Evolutionary conservation across 2,888 invertebrate genomes (phyloP).

Genomic region (Limnephilus rhombicus): DNA sequence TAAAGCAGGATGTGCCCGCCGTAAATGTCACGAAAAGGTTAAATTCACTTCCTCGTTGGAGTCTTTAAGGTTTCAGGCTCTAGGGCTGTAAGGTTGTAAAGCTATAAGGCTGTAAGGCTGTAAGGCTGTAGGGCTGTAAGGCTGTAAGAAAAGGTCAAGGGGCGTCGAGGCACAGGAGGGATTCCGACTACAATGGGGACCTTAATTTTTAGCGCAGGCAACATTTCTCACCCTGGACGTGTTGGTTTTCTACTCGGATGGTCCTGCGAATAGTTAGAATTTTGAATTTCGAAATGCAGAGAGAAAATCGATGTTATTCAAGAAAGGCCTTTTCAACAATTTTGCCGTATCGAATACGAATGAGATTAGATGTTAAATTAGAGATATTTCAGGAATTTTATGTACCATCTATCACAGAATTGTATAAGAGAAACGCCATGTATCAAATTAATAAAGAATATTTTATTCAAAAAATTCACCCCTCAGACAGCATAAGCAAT

Average conservation of each 20-base stretch:
- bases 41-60: constrained; percentile 12
- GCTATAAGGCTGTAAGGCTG: no score
- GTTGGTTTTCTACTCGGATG: neutral
- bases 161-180: neutral
- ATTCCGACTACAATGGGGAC: constrained; percentile 6
- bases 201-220: constrained; percentile 8
- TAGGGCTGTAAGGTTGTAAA: no score
- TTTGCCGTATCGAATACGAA: neutral
- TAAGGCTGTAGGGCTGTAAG: neutral
- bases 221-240: neutral
- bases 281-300: neutral
- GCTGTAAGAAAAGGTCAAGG: constrained; percentile 11
- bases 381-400: no score
- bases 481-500: no score
- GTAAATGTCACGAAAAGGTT: constrained; percentile 31
- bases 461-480: no score
- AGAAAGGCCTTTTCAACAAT: neutral
- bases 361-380: neutral
- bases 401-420: no score
- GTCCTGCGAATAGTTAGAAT: neutral
- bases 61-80: neutral
- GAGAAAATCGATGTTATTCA: neutral
- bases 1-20: constrained; percentile 17
- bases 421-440: no score
- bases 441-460: no score